Base-by-base conservation (phyloP, 2,888 invertebrate species). In the Phasia obesa region DNA sequence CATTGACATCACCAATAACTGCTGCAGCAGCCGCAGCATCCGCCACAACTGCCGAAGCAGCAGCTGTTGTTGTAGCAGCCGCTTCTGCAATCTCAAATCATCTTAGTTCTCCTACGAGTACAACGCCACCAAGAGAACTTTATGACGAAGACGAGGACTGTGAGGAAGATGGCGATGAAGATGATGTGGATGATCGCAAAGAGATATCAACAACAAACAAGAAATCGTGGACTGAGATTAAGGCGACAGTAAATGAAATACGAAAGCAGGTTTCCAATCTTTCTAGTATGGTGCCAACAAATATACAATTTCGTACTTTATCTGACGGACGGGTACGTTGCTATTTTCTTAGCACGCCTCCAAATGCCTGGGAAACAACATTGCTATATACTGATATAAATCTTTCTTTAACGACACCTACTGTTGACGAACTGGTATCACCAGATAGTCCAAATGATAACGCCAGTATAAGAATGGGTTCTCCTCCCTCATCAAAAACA, bases 311-410 rank as follows among this genome's bases (percentile, higher is more conserved):
- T 91, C 93, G 97, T 77, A 94, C 94, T 27, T 92, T 97, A 44
- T 93, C 94, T 69, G 96, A 96, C 91, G 96, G 96, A 42, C 94
- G 96, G 86, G 96, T 94, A 13, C 93, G 97, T 87, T 95, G 98
- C 87, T 98, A 98, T 91, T 98, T 98, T 90, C 93, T 98, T 82
- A 95, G 97, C 86, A 96, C 96, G 23, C 96, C 97, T 0, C 95
- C 95, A 65, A 96, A 96, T 88, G 96, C 96, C 17, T 96, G 97
- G 94, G 98, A 98, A 91, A 97, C 97, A 2, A 98, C 97, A 0
- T 92, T 98, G 13, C 92, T 98, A 0, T 98, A 95, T 88, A 95
- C 96, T 0, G 98, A 98, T 90, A 94, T 98, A n/a, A 93, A 94
- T 59, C 92, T 94, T 17, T 23, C 42, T 19, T 86, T 87, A 13